Conservation (phyloP, 35 echinoderm and acorn worm species). For the Ophioderma brevispina region DNA sequence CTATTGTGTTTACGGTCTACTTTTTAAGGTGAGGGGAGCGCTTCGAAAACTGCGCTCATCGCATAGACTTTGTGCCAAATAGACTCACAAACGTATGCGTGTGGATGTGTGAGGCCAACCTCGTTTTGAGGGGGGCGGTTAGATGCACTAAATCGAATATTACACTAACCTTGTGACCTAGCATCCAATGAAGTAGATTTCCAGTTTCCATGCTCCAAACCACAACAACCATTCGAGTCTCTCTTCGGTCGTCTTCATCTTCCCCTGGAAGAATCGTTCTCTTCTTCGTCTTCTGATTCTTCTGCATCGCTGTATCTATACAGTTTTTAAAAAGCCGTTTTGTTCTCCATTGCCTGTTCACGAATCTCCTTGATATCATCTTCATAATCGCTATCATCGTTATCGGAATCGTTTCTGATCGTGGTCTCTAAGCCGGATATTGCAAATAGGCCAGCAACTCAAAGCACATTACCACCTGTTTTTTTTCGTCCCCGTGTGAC, state of each 20-base stretch:
- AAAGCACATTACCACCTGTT: neutral
- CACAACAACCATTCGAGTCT: neutral
- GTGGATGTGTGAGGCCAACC: too few species aligned
- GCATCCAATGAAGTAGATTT: constrained; percentile 17
- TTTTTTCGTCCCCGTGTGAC: constrained; percentile 46
- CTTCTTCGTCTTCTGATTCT: neutral
- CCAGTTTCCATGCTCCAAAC: constrained; percentile 28
- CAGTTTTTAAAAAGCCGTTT: neutral
- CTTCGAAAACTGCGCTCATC: too few species aligned
- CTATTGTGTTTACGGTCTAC: too few species aligned
- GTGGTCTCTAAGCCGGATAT: constrained; percentile 13
- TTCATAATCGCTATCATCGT: constrained; percentile 21
- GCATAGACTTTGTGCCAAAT: too few species aligned
- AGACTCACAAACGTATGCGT: too few species aligned
- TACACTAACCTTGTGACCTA: constrained; percentile 11
- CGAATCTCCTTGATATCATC: constrained; percentile 16
- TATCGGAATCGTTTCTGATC: constrained; percentile 8
- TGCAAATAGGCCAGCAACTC: constrained; percentile 11
- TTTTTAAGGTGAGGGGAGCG: too few species aligned
- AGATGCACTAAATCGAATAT: too few species aligned
- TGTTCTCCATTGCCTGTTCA: neutral
- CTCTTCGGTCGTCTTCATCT: constrained; percentile 16
- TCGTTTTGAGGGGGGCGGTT: too few species aligned
- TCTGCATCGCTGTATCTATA: neutral
- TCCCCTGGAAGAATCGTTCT: neutral